Percentiles rank a stretch among this genome's conserved stretches.
phyloP scores from a whole-genome alignment of 2,888 invertebrate species.

The Sminthurinus aureus region DNA sequence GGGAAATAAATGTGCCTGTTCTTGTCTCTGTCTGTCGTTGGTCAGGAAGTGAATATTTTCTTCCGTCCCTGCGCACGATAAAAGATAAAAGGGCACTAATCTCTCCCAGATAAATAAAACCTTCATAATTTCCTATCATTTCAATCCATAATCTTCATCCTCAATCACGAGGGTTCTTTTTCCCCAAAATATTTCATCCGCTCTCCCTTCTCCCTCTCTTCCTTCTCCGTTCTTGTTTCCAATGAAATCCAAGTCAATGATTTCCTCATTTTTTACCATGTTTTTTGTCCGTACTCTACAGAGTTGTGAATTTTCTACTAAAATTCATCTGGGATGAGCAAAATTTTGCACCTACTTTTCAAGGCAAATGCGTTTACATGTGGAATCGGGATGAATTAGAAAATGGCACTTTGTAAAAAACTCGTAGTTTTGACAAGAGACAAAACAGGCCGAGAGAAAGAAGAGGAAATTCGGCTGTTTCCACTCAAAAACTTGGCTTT shows the following conservation, averaged over 20 bases:
- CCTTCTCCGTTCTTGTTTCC: too few relatives aligned
- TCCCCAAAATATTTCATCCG: constrained; percentile 10
- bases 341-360: not conserved
- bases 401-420: too few relatives aligned
- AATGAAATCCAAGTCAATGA: too few relatives aligned
- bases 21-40: not conserved
- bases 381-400: not conserved
- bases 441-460: too few relatives aligned
- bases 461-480: constrained; percentile 35
- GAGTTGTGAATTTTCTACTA: too few relatives aligned
- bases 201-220: constrained; percentile 40
- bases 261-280: too few relatives aligned
- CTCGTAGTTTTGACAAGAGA: too few relatives aligned
- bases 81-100: constrained; percentile 41
- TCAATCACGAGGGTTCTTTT: constrained; percentile 47
- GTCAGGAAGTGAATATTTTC: constrained; percentile 43
- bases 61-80: constrained; percentile 23
- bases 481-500: constrained; percentile 37
- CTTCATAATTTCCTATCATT: constrained; percentile 51
- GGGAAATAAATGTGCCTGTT: constrained; percentile 35
- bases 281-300: too few relatives aligned
- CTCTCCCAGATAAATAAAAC: constrained; percentile 46
- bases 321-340: too few relatives aligned
- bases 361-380: not conserved
- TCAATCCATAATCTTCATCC: constrained; percentile 44